Evolutionary conservation across 2,797 vertebrate genomes (phyloP).

Genomic region (Salmo trutta): DNA sequence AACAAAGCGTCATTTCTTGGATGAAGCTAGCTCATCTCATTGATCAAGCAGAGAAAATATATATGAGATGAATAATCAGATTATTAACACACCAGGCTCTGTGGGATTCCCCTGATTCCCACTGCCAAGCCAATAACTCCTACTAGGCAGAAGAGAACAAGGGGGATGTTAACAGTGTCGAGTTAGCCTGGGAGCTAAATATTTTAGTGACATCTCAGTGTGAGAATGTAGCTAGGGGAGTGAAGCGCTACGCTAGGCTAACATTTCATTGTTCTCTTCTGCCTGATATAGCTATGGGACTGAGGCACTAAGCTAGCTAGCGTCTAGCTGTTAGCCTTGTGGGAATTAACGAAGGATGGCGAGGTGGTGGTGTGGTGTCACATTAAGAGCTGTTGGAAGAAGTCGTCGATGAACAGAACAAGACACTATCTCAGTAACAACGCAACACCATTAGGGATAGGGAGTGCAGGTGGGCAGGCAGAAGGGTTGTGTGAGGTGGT

Average conservation of each 20-base stretch:
- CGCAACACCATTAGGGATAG: conserved; percentile 33
- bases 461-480: conserved; percentile 24
- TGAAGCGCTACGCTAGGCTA: not conserved
- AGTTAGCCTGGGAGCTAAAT: conserved; percentile 63
- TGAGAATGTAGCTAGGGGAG: not conserved
- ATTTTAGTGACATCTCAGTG: conserved; percentile 63
- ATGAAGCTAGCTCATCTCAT: not conserved
- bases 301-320: not conserved
- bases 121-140: conserved; percentile 45
- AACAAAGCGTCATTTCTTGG: not conserved
- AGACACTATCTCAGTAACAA: conserved; percentile 25
- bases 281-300: not conserved
- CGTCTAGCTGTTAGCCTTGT: not conserved
- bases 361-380: conserved; percentile 33
- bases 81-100: conserved; percentile 31
- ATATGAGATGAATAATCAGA: conserved; percentile 39
- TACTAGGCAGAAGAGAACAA: conserved; percentile 45
- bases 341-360: not conserved
- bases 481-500: not conserved
- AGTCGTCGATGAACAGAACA: conserved; percentile 51
- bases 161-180: not conserved
- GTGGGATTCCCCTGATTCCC: conserved; percentile 13
- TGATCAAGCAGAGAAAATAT: conserved; percentile 24
- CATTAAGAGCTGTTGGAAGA: conserved; percentile 49
- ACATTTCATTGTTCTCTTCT: not conserved